Base-by-base conservation (phyloP, 2,797 vertebrate genomes). In the Hyperoplus immaculatus region DNA sequence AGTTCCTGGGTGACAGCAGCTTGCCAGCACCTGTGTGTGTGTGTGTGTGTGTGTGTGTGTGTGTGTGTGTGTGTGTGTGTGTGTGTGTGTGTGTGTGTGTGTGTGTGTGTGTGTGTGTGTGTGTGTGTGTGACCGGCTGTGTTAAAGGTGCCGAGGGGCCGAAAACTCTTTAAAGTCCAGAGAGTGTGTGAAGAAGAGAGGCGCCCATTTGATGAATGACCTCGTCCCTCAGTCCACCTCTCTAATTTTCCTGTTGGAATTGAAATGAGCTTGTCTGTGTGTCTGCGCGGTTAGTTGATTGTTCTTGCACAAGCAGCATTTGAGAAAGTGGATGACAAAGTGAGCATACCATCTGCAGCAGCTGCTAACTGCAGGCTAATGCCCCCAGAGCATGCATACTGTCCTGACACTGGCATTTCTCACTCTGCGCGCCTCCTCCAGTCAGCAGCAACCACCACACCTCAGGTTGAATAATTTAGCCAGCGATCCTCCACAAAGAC, bases 381-480 rank as follows among this genome's bases (percentile, higher is more conserved):
- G 88, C 90, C 94, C 89, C 50, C 55, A 87, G 85, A 91, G 82
- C 86, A 64, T 15, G 57, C 89, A 92, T 90, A 79, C 89, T 92
- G 85, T 87, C 87, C 90, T 92, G 92, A 94, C 90, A 92, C 77
- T 72, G 86, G 87, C 89, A 87, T 90, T 90, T 81, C 87, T 89
- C 84, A 84, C 81, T 67, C 86, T 53, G 79, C 80, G 42, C 79
- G 81, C 83, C 84, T 90, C 78, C 84, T 85, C 63, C 77, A 85
- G 77, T 88, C 89, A 78, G 68, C 64, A 89, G 81, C 89, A 86
- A 86, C 63, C 81, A 82, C 91, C 81, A 82, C 91, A 90, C 89
- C 87, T 78, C 63, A 69, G 86, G 86, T 91, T 94, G 87, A 95
- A 95, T 95, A 88, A 95, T 94, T 95, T 86, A 95, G 84, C 76